Evolutionary conservation across 1,140 invertebrate genomes (phyloP).

Genomic region (Aphaenogaster floridana): DNA sequence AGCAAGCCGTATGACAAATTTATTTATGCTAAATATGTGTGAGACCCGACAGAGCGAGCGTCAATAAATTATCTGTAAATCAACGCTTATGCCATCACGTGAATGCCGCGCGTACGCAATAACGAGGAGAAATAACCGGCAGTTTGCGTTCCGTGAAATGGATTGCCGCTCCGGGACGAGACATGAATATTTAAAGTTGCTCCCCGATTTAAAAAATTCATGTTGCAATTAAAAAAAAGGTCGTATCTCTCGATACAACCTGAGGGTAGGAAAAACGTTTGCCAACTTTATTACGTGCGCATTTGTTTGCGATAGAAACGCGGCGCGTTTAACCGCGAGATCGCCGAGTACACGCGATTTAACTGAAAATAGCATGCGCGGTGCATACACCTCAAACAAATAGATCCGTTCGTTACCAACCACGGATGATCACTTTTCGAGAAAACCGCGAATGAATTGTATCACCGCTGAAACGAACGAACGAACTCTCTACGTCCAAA

Average conservation of each 20-base stretch:
- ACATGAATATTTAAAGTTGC: conserved; percentile 60
- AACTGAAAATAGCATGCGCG: conserved; percentile 58
- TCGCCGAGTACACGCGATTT: neutral
- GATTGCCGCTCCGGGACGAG: conserved; percentile 42
- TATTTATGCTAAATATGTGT: conserved; percentile 51
- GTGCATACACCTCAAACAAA: conserved; percentile 50
- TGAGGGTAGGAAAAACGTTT: conserved; percentile 30
- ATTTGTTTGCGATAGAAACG: conserved; percentile 62
- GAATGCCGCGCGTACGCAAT: conserved; percentile 51
- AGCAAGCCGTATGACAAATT: conserved; percentile 11
- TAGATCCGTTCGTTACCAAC: conserved; percentile 47
- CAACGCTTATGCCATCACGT: conserved; percentile 55
- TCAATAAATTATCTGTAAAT: conserved; percentile 63
- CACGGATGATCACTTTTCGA: conserved; percentile 57
- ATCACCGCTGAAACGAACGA: conserved; percentile 12
- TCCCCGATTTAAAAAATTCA: conserved; percentile 61
- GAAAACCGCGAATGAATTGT: conserved; percentile 36
- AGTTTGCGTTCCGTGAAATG: conserved; percentile 37
- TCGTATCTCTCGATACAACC: conserved; percentile 36
- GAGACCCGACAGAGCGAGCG: neutral
- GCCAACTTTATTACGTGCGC: conserved; percentile 62
- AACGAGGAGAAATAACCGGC: conserved; percentile 52
- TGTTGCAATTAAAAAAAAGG: conserved; percentile 50
- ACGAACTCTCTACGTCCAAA: neutral
- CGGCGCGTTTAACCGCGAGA: conserved; percentile 66